Evolutionary conservation across 2,888 invertebrate genomes (phyloP).

Genomic region (Lobophora halterata): DNA sequence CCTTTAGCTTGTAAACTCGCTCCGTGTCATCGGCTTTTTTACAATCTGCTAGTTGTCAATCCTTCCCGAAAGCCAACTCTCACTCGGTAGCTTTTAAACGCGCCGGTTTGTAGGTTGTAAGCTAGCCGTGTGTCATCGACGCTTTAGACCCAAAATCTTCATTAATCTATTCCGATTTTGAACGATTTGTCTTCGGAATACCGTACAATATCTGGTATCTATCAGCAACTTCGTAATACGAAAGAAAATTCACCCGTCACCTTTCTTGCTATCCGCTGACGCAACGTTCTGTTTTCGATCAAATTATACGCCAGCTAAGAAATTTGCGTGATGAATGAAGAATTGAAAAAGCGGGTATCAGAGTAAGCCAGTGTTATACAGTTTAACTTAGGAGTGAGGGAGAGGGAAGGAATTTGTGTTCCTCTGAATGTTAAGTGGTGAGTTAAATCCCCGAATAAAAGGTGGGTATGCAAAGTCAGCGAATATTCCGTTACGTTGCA

Average conservation of each 20-base stretch:
- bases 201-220: slow-evolving; percentile 11
- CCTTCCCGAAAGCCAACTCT: too few relatives aligned
- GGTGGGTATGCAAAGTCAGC: slow-evolving; percentile 67
- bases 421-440: slow-evolving; percentile 69
- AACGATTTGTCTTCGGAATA: neutral
- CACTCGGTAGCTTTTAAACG: too few relatives aligned
- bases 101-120: too few relatives aligned
- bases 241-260: slow-evolving; percentile 41
- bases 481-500: slow-evolving; percentile 31
- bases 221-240: slow-evolving; percentile 31
- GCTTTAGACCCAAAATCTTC: too few relatives aligned
- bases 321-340: slow-evolving; percentile 48
- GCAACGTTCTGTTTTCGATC: slow-evolving; percentile 67
- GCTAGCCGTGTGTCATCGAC: too few relatives aligned
- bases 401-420: slow-evolving; percentile 58
- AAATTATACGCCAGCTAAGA: slow-evolving; percentile 65
- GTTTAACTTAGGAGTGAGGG: too few relatives aligned
- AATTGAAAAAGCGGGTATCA: slow-evolving; percentile 44
- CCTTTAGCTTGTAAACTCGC: too few relatives aligned
- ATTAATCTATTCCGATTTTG: too few relatives aligned
- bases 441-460: slow-evolving; percentile 77
- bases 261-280: slow-evolving; percentile 55
- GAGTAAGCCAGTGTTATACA: slow-evolving; percentile 42
- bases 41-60: too few relatives aligned
- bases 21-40: too few relatives aligned